phyloP scores from a whole-genome alignment of 2,113 vertebrate genomes.

The Jacana jacana region DNA sequence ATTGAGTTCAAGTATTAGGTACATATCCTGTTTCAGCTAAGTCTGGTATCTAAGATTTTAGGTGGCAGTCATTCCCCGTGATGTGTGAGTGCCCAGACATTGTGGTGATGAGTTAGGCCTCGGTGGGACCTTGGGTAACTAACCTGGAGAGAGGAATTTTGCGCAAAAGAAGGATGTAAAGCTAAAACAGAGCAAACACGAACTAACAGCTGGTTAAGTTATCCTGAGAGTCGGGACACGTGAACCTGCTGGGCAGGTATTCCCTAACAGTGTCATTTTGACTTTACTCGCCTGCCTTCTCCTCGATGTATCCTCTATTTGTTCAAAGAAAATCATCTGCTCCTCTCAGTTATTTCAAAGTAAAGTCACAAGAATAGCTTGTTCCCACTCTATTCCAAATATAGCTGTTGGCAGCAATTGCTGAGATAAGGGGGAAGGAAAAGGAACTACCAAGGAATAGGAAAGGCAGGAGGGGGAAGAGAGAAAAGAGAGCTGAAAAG shows the following conservation, averaged over 20 bases:
- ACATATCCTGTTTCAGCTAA: not conserved
- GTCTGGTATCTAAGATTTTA: not conserved
- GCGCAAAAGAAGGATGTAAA: not conserved
- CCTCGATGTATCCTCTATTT: not conserved
- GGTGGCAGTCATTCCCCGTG: not conserved
- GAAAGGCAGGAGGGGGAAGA: slow-evolving; percentile 16
- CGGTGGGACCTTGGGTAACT: not conserved
- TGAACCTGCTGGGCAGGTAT: slow-evolving; percentile 37
- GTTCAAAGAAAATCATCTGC: slow-evolving; percentile 57
- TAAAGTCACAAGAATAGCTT: slow-evolving; percentile 70
- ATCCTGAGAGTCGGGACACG: not conserved
- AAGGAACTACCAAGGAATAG: slow-evolving; percentile 55
- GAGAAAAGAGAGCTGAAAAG: not conserved
- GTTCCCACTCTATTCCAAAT: slow-evolving; percentile 71
- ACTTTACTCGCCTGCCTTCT: slow-evolving; percentile 32
- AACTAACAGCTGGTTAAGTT: not conserved
- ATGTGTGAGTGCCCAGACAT: not conserved
- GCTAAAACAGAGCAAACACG: not conserved
- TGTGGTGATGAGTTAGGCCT: not conserved
- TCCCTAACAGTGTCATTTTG: slow-evolving; percentile 28
- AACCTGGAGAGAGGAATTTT: not conserved
- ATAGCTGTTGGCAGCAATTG: slow-evolving; percentile 63
- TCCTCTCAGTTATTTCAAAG: slow-evolving; percentile 60
- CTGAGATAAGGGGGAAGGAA: slow-evolving; percentile 52
- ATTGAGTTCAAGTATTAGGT: not conserved